phyloP scores from a whole-genome alignment of 2,113 vertebrate genomes.

The Zosterops borbonicus region DNA sequence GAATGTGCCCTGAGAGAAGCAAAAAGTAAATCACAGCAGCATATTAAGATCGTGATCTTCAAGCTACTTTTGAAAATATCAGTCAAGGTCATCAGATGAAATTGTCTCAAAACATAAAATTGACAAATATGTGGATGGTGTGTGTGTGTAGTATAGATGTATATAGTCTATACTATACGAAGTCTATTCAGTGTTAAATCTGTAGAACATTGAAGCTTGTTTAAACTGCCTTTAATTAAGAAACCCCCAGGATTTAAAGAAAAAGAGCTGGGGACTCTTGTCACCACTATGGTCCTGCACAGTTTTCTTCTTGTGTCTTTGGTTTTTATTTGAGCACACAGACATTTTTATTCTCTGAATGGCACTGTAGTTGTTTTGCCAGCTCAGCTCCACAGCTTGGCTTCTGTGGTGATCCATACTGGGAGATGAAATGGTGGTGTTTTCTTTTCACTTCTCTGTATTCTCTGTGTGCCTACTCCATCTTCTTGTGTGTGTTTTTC shows the following conservation, averaged over 20 bases:
- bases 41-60: background rate
- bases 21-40: background rate
- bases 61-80: background rate
- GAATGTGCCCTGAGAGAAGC: background rate
- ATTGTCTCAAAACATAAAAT: background rate
- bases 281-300: background rate
- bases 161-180: background rate
- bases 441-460: background rate
- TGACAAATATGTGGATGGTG: background rate
- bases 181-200: background rate
- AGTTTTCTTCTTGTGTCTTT: background rate
- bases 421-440: background rate
- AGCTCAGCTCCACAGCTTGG: background rate
- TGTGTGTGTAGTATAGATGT: background rate
- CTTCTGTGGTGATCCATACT: background rate
- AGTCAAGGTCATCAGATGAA: background rate
- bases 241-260: background rate
- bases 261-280: background rate
- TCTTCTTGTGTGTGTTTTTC: slow-evolving; percentile 24
- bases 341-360: background rate
- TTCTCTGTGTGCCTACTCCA: background rate
- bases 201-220: background rate
- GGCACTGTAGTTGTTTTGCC: background rate
- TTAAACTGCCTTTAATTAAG: background rate
- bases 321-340: background rate